Conservation (phyloP, 2,888 invertebrate genomes). For the Drosophila yooni region DNA sequence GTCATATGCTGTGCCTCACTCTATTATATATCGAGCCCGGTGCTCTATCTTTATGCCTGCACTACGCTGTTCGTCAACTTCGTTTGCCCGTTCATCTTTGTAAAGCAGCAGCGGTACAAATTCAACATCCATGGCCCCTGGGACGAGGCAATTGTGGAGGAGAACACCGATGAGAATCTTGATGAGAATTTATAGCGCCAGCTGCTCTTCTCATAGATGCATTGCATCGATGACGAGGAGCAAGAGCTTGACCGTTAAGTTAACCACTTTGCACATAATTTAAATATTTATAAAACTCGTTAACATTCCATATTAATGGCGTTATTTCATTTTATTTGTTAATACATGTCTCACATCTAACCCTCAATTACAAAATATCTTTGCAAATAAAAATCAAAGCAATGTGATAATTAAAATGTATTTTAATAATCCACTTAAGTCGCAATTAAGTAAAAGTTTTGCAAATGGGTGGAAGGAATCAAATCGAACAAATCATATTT, state of each 20-base stretch:
- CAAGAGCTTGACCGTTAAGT: conserved; percentile 32
- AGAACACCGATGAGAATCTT: conserved; percentile 82
- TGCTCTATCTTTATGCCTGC: conserved; percentile 88
- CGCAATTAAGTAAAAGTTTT: neutral
- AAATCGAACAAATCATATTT: neutral
- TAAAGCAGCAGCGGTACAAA: conserved; percentile 91
- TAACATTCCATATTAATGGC: conserved; percentile 13
- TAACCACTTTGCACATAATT: neutral
- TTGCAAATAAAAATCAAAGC: conserved; percentile 44
- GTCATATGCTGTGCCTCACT: conserved; percentile 86
- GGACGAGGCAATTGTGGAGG: conserved; percentile 95
- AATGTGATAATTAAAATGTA: conserved; percentile 12
- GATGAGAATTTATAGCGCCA: conserved; percentile 80
- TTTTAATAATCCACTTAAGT: conserved; percentile 9
- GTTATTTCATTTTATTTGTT: conserved; percentile 4
- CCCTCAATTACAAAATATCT: conserved; percentile 3
- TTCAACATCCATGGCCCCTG: conserved; percentile 98
- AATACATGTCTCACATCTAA: neutral
- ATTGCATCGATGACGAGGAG: conserved; percentile 64
- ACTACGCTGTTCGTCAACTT: conserved; percentile 89
- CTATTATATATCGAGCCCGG: conserved; percentile 86
- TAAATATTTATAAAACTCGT: conserved; percentile 4
- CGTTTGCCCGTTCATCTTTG: conserved; percentile 91
- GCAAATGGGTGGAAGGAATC: neutral
- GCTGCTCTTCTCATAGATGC: conserved; percentile 71